Evolutionary conservation across 1,140 invertebrate genomes (phyloP).

Genomic region (Dendrolimus kikuchii): DNA sequence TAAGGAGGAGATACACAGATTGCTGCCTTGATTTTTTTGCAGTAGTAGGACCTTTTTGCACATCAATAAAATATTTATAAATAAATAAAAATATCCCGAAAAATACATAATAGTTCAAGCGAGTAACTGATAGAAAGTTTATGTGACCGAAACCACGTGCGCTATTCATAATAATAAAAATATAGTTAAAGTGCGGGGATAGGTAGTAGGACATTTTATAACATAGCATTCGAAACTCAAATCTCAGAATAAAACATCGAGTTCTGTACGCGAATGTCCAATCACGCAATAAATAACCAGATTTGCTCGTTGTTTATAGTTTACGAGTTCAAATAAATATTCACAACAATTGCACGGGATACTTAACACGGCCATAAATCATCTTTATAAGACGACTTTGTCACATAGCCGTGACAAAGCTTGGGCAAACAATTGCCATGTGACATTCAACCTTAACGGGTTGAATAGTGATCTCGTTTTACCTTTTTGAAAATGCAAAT

Average conservation of each 20-base stretch:
- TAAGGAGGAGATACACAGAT: too few relatives aligned
- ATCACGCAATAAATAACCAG: conserved; percentile 65
- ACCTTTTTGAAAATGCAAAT: not conserved
- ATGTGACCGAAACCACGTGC: too few relatives aligned
- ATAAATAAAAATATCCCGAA: too few relatives aligned
- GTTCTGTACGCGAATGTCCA: conserved; percentile 48
- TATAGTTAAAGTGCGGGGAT: not conserved
- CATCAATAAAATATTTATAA: too few relatives aligned
- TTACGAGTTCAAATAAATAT: conserved; percentile 67
- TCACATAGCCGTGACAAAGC: conserved; percentile 52
- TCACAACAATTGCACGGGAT: conserved; percentile 64
- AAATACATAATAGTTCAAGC: too few relatives aligned
- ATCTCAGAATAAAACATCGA: conserved; percentile 32
- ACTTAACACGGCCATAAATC: conserved; percentile 68
- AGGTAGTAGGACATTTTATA: conserved; percentile 6
- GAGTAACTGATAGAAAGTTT: too few relatives aligned
- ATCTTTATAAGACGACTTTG: conserved; percentile 68
- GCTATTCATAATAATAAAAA: too few relatives aligned
- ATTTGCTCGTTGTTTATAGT: conserved; percentile 68
- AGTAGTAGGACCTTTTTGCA: too few relatives aligned
- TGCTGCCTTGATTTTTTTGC: too few relatives aligned
- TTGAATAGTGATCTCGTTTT: not conserved
- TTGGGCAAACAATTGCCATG: conserved; percentile 13
- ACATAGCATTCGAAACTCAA: not conserved
- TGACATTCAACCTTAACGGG: conserved; percentile 32